Base-by-base conservation (phyloP, 2,797 vertebrate genomes). In the Phrynocephalus forsythii region DNA sequence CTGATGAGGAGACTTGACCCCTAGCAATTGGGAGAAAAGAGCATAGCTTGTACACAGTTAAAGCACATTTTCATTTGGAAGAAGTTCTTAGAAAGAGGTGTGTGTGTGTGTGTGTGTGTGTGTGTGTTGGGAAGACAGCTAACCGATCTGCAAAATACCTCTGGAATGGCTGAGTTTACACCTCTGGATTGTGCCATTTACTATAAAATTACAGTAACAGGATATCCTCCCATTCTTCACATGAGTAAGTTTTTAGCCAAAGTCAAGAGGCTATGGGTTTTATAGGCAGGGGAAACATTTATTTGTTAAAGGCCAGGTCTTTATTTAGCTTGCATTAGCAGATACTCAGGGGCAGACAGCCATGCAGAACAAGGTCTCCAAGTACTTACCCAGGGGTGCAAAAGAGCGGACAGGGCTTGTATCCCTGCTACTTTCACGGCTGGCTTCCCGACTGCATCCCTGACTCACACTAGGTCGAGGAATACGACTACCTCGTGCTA, bases 401-500 rank as follows among this genome's bases (percentile, higher is more conserved):
- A 99, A 99, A 95, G 98, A 98, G 95, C 99, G 99, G 89, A 98
- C 96, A 89, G 99, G 99, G 97, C 99, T 99, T 81, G 99, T 97
- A 97, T 99, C 99, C 96, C 99, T 97, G 98, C 99, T 99, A 96
- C 98, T 99, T 96, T 99, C 99, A 85, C 99, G 98, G 96, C 99
- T 99, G 96, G 99, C 98, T 95, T 99, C 98, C 94, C 98, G 97
- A 97, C 99, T 99, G 98, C 99, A 99, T 91, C 99, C 98, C 97
- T 99, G 98, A 97, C 99, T 99, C 98, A 99, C 98, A 96, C 99
- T 99, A 96, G 99, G 99, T 88, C 99, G 98, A 93, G 99, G 99
- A 95, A 99, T 99, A 94, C 99, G 99, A 96, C 99, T 99, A 97
- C 98, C 98, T 95, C 98, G 98, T n/a, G 97, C 99, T 99, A 97